phyloP scores from a whole-genome alignment of 1,140 invertebrate species.

The Pinna nobilis region DNA sequence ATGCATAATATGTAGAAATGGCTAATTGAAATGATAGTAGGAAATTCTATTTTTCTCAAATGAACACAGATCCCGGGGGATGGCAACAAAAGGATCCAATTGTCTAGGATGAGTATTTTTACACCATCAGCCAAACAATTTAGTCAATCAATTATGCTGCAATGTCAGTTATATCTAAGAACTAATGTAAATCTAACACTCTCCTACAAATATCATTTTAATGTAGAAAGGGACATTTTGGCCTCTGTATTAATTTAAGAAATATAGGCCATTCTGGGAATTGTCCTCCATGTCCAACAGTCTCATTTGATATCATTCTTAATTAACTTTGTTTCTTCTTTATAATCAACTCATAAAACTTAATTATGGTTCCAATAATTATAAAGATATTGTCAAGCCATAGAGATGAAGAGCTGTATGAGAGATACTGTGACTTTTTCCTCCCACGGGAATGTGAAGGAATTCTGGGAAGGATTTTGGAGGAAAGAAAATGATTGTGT shows the following conservation, averaged over 20 bases:
- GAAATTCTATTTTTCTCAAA: slow-evolving; percentile 2
- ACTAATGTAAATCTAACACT: slow-evolving; percentile 22
- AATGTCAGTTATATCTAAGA: slow-evolving; percentile 13
- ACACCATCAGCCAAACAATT: slow-evolving; percentile 16
- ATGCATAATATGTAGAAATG: slow-evolving; percentile 11
- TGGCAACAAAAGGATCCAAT: slow-evolving; percentile 1
- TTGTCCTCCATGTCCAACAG: slow-evolving; percentile 13
- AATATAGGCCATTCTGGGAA: slow-evolving; percentile 22
- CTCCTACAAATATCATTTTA: slow-evolving; percentile 25
- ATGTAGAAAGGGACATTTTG: slow-evolving; percentile 18
- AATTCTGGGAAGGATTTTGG: slow-evolving; percentile 6
- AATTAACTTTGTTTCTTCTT: slow-evolving; percentile 21
- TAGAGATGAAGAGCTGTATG: slow-evolving; percentile 11
- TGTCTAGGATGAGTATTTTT: not conserved
- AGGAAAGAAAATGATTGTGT: slow-evolving; percentile 24
- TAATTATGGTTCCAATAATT: slow-evolving; percentile 50
- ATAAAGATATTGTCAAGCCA: slow-evolving; percentile 44
- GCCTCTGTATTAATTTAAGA: slow-evolving; percentile 27
- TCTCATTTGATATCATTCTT: slow-evolving; percentile 25
- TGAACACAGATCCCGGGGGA: not conserved
- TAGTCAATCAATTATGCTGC: slow-evolving; percentile 17
- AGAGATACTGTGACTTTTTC: slow-evolving; percentile 8
- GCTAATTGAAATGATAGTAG: not conserved
- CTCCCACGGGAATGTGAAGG: slow-evolving; percentile 7
- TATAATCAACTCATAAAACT: slow-evolving; percentile 51